Base-by-base conservation (phyloP, 2,113 vertebrate species). In the Myotis yumanensis region DNA sequence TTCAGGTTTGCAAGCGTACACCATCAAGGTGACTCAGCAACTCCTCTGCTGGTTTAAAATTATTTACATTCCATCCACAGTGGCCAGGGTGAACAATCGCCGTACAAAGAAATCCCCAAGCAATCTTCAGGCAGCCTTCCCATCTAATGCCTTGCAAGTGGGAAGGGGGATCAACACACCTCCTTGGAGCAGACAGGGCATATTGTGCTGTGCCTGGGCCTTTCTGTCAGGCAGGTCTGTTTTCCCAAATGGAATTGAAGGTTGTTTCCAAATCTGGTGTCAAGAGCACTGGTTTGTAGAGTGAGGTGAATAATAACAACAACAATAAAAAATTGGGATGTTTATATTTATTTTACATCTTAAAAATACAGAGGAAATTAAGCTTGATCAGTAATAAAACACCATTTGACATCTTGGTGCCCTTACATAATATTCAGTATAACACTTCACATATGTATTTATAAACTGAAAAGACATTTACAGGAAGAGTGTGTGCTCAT, bases 21-120 rank as follows among this genome's bases (percentile, higher is more conserved):
- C 5, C 35, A 76, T 69, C 40, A 87, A 79, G 89, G 68, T 96
- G 92, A 96, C 32, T 82, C 90, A 90, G 69, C 88, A 83, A 46
- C 30, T 86, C 46, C 25, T 79, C 40, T 89, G 77, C 48, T 89
- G n/a, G 18, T 80, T 92, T 88, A 88, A 95, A 86, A 86, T 88
- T n/a, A 96, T 92, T 81, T 96, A 88, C 95, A 92, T 97, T 96
- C 95, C 15, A 48, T 64, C 66, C 69, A 79, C 85, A 95, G 32
- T 86, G 92, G 76, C 66, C 32, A 75, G 77, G 30, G 90, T 73
- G 85, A 93, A 95, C 79, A 86, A 92, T 94, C 73, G 68, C 54
- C 71, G 69, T n/a, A 71, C 73, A 91, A 71, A 97, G 90, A 96
- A 96, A 90, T 95, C 92, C 96, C 92, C 9, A 86, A 92, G 81